phyloP scores from a whole-genome alignment of 1,140 invertebrate genomes.

The Drosophila virilis region DNA sequence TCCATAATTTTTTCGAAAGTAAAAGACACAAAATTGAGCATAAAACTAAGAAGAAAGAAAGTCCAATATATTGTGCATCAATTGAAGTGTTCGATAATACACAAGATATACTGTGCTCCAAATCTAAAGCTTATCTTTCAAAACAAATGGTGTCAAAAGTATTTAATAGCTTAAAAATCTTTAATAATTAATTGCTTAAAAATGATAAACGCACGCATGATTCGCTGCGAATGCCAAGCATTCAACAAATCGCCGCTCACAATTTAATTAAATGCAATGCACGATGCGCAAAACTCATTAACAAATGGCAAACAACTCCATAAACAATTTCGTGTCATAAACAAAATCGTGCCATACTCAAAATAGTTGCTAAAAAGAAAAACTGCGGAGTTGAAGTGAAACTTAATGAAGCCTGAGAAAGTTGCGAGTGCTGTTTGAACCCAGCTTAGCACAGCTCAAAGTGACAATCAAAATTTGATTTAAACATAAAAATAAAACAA shows the following conservation, averaged over 20 bases:
- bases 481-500: slow-evolving; percentile 45
- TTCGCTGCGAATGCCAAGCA: slow-evolving; percentile 10
- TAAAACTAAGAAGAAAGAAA: not conserved
- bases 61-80: no score
- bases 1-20: no score
- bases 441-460: slow-evolving; percentile 50
- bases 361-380: slow-evolving; percentile 41
- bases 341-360: slow-evolving; percentile 71
- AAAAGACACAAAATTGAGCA: no score
- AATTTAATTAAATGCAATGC: slow-evolving; percentile 76
- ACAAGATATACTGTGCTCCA: not conserved
- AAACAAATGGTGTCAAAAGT: not conserved
- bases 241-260: slow-evolving; percentile 50
- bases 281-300: slow-evolving; percentile 58
- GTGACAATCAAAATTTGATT: slow-evolving; percentile 66
- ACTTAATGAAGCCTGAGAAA: slow-evolving; percentile 81
- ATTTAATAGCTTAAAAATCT: not conserved
- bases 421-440: slow-evolving; percentile 48
- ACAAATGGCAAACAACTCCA: slow-evolving; percentile 69
- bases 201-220: slow-evolving; percentile 3
- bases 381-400: slow-evolving; percentile 58
- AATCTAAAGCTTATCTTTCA: not conserved
- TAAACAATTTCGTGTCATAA: slow-evolving; percentile 74
- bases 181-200: not conserved
- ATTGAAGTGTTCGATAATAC: no score